phyloP scores from a whole-genome alignment of 2,888 invertebrate genomes.

The Xanthostigma xanthostigma region DNA sequence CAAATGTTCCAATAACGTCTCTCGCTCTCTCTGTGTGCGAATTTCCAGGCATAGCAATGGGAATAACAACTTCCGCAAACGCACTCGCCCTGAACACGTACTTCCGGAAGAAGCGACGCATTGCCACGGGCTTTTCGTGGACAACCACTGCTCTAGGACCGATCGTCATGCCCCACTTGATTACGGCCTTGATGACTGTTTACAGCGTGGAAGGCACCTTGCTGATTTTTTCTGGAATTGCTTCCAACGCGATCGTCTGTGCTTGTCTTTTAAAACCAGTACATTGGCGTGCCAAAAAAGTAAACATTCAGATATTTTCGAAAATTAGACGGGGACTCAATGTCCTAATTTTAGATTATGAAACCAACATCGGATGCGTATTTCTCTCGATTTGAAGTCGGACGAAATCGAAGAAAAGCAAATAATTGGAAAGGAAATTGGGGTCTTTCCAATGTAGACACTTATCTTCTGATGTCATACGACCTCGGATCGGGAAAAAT shows the following conservation, averaged over 20 bases:
- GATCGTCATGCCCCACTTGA: conserved; percentile 46
- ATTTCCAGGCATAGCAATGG: conserved; percentile 44
- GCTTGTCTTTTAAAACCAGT: conserved; percentile 48
- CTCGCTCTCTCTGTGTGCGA: too few species aligned
- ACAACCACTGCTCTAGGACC: conserved; percentile 49
- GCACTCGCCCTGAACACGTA: conserved; percentile 49
- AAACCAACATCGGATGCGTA: too few species aligned
- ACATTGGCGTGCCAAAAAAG: conserved; percentile 42
- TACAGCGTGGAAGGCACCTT: conserved; percentile 46
- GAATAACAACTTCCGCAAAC: conserved; percentile 42
- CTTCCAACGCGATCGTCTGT: conserved; percentile 42
- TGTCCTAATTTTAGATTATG: too few species aligned
- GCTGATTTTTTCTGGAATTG: conserved; percentile 42
- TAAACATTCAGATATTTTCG: conserved; percentile 3
- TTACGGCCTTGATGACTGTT: conserved; percentile 35
- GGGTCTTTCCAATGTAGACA: too few species aligned
- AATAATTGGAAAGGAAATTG: too few species aligned
- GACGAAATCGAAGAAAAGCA: too few species aligned
- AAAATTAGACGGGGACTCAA: conserved; percentile 14
- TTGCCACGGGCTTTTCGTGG: conserved; percentile 46
- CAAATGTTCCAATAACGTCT: too few species aligned
- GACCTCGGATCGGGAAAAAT: too few species aligned
- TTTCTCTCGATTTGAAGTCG: too few species aligned
- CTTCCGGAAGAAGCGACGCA: conserved; percentile 42
- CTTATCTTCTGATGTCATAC: too few species aligned